Evolutionary conservation across 2,113 vertebrate genomes (phyloP).

Genomic region (Herpetotheres cachinnans): DNA sequence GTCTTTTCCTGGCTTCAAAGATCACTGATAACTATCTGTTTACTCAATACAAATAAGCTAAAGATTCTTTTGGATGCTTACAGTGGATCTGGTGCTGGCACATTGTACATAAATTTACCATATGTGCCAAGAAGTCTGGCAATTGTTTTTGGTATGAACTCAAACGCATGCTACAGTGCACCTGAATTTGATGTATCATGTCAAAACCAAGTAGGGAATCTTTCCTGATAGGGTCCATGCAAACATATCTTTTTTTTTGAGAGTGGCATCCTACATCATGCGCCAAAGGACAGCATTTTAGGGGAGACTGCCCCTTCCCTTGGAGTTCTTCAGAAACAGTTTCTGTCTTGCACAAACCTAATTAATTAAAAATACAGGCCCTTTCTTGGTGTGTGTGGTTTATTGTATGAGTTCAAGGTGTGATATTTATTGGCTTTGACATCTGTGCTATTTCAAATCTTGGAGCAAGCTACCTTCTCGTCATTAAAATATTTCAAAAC

Average conservation of each 20-base stretch:
- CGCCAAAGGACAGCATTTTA: not conserved
- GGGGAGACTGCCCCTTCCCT: not conserved
- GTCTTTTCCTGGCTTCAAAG: not conserved
- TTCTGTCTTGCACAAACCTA: not conserved
- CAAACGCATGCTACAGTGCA: not conserved
- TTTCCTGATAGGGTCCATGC: not conserved
- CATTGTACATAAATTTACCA: not conserved
- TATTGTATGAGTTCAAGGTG: not conserved
- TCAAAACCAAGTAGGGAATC: not conserved
- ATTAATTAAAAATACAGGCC: not conserved
- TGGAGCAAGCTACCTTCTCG: not conserved
- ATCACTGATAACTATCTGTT: not conserved
- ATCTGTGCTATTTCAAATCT: not conserved
- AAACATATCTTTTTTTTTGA: not conserved
- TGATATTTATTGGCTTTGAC: conserved; percentile 36
- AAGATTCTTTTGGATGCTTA: not conserved
- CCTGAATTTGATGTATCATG: not conserved
- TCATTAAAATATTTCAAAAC: conserved; percentile 50
- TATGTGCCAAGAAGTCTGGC: not conserved
- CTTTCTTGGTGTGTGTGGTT: not conserved
- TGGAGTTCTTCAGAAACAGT: not conserved
- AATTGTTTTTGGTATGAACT: not conserved
- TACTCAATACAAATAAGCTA: not conserved
- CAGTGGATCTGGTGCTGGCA: not conserved
- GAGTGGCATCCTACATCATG: not conserved